Conservation (phyloP, 1,140 invertebrate species). For the Idris sp. region DNA sequence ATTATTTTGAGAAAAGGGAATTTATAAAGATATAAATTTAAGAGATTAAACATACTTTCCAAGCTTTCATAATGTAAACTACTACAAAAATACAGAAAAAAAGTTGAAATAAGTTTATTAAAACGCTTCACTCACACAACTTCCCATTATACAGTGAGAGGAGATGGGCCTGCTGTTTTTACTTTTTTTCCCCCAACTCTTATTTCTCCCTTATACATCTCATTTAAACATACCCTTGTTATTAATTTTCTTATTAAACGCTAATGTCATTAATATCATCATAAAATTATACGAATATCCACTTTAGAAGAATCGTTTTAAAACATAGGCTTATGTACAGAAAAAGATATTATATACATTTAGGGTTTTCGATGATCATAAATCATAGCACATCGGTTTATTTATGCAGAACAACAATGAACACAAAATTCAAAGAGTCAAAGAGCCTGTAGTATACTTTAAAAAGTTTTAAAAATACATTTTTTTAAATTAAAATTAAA, state of each 20-base stretch:
- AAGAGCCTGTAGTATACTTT: slow-evolving; percentile 76
- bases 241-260: slow-evolving; percentile 74
- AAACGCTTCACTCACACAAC: slow-evolving; percentile 46
- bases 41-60: slow-evolving; percentile 54
- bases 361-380: slow-evolving; percentile 72
- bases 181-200: slow-evolving; percentile 22
- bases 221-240: slow-evolving; percentile 73
- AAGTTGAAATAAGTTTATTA: slow-evolving; percentile 28
- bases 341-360: slow-evolving; percentile 76
- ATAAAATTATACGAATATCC: slow-evolving; percentile 72
- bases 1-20: slow-evolving; percentile 26
- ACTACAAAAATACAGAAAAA: slow-evolving; percentile 29
- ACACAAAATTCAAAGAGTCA: slow-evolving; percentile 66
- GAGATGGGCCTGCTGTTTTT: slow-evolving; percentile 56
- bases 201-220: slow-evolving; percentile 61
- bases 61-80: slow-evolving; percentile 50
- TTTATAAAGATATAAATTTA: slow-evolving; percentile 40
- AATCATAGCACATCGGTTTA: slow-evolving; percentile 67
- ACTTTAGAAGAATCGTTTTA: slow-evolving; percentile 71
- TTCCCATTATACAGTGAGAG: slow-evolving; percentile 43
- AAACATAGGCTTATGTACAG: slow-evolving; percentile 78
- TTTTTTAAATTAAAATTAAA: too few species aligned
- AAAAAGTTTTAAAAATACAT: slow-evolving; percentile 52
- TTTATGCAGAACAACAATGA: slow-evolving; percentile 70
- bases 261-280: slow-evolving; percentile 75